Evolutionary conservation across 2,797 vertebrate species (phyloP).

Genomic region (Carapus acus): DNA sequence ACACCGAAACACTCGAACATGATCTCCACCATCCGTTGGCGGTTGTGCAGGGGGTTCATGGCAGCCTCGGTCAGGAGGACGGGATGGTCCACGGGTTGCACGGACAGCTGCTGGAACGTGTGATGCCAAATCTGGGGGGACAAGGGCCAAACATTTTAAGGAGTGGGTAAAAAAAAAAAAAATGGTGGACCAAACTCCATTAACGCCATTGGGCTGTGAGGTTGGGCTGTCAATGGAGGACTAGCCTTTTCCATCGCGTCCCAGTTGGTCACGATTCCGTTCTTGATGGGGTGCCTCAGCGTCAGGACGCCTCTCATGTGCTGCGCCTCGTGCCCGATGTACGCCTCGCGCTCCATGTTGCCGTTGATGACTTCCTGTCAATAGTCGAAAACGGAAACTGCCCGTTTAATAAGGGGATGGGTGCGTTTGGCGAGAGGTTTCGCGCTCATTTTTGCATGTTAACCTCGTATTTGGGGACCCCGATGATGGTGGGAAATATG

Average conservation of each 20-base stretch:
- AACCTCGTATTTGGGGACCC: slow-evolving; percentile 75
- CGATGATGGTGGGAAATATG: slow-evolving; percentile 71
- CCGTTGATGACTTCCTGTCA: slow-evolving; percentile 69
- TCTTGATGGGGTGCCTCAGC: slow-evolving; percentile 70
- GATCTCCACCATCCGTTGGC: slow-evolving; percentile 67
- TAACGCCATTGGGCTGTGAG: too few species aligned
- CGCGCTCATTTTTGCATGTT: too few species aligned
- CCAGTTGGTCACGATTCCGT: slow-evolving; percentile 71
- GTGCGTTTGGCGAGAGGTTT: too few species aligned
- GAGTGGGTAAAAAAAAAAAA: too few species aligned
- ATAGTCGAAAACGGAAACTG: not conserved
- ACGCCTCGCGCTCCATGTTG: slow-evolving; percentile 52
- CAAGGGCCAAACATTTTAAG: too few species aligned
- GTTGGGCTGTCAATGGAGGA: too few species aligned
- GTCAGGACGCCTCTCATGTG: slow-evolving; percentile 74
- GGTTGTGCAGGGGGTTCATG: slow-evolving; percentile 66
- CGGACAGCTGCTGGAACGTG: slow-evolving; percentile 66
- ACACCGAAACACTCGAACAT: slow-evolving; percentile 74
- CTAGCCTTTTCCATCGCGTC: slow-evolving; percentile 75
- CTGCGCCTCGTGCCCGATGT: slow-evolving; percentile 71
- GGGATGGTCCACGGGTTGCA: slow-evolving; percentile 69
- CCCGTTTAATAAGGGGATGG: too few species aligned
- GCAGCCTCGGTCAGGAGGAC: slow-evolving; percentile 70
- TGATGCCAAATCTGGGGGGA: slow-evolving; percentile 71
- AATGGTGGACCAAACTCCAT: too few species aligned